Percentiles rank a stretch among this genome's conserved stretches.
Conservation (phyloP, 2,888 invertebrate genomes). For the Agriopis leucophaearia region DNA sequence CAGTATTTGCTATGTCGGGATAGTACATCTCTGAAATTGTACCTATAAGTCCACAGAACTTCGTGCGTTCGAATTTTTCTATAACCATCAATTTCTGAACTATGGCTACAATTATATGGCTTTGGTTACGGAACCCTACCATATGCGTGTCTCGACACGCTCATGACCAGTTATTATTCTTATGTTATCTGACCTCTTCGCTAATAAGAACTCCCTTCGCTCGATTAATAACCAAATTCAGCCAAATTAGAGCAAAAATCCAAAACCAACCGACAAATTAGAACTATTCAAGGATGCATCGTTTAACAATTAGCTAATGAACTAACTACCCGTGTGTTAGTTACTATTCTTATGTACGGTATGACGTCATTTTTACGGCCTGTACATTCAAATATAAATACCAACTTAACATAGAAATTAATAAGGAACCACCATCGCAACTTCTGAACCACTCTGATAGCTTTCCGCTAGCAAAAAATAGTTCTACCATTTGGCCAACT, state of each 20-base stretch:
- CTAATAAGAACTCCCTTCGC: too few species aligned
- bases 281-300: conserved; percentile 19
- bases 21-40: too few species aligned
- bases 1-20: too few species aligned
- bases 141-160: too few species aligned
- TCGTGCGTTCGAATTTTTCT: too few species aligned
- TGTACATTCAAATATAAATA: conserved; percentile 9
- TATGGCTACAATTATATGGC: too few species aligned
- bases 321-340: background rate
- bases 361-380: conserved; percentile 16
- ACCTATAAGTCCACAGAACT: too few species aligned
- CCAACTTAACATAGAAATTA: background rate
- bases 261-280: conserved; percentile 3
- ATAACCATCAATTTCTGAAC: too few species aligned
- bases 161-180: too few species aligned
- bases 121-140: too few species aligned
- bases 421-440: background rate
- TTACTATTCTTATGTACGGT: conserved; percentile 5
- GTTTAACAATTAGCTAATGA: conserved; percentile 23
- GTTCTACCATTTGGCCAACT: background rate
- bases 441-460: background rate
- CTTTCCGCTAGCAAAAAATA: background rate
- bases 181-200: too few species aligned
- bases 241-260: conserved; percentile 1
- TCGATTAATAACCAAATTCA: background rate